Conservation (phyloP, 2,113 vertebrate genomes). For the Pituophis catenifer region DNA sequence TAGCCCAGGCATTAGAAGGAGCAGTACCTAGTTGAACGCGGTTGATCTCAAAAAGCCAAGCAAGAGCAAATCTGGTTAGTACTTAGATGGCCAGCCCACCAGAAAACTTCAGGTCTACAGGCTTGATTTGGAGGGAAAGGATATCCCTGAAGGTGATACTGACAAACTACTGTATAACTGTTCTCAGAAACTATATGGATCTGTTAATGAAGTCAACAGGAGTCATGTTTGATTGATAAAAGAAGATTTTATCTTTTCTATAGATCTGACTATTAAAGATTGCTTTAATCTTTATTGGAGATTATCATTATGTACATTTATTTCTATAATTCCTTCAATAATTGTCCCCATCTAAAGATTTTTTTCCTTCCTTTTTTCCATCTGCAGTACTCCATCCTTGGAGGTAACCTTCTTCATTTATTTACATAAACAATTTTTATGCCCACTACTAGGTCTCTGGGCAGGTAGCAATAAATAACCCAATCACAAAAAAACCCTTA, state of each 20-base stretch:
- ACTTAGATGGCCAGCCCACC: not conserved
- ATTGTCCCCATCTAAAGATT: not conserved
- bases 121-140: not conserved
- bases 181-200: not conserved
- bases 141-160: not conserved
- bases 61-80: not conserved
- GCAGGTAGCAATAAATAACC: not conserved
- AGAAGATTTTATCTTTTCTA: not conserved
- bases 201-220: not conserved
- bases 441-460: not conserved
- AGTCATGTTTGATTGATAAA: not conserved
- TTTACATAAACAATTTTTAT: not conserved
- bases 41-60: not conserved
- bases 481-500: not conserved
- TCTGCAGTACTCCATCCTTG: not conserved
- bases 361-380: not conserved
- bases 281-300: not conserved
- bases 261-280: not conserved
- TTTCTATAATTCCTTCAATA: not conserved
- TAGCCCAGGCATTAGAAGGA: not conserved
- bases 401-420: not conserved
- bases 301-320: not conserved
- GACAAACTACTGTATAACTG: not conserved
- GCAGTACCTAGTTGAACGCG: not conserved
- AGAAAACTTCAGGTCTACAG: not conserved